phyloP scores from a whole-genome alignment of 2,888 invertebrate species.

The Caenorhabditis sp. region DNA sequence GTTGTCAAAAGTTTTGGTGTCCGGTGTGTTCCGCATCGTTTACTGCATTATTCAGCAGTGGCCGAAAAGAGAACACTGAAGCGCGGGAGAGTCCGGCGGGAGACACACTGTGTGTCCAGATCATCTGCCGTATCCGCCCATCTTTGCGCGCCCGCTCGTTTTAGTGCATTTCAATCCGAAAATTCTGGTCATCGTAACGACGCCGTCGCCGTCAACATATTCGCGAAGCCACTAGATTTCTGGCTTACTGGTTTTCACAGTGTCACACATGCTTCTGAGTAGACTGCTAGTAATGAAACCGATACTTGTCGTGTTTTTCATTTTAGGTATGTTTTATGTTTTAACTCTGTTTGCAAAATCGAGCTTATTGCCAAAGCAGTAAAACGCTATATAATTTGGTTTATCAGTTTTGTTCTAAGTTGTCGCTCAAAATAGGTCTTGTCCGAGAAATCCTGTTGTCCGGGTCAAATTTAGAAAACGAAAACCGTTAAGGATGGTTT shows the following conservation, averaged over 20 bases:
- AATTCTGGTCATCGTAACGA: conserved; percentile 24
- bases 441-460: not conserved
- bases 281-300: not conserved
- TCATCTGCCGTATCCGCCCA: conserved; percentile 59
- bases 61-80: conserved; percentile 43
- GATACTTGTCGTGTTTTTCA: not conserved
- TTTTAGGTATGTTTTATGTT: conserved; percentile 22
- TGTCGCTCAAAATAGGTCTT: no score
- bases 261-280: conserved; percentile 14
- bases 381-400: no score
- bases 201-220: conserved; percentile 10
- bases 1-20: conserved; percentile 37
- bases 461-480: conserved; percentile 12
- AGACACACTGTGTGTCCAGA: conserved; percentile 49
- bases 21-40: conserved; percentile 57
- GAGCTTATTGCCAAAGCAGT: no score
- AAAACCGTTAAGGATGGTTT: not conserved
- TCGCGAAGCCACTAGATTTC: not conserved
- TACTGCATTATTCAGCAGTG: conserved; percentile 35
- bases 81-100: conserved; percentile 21
- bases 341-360: no score
- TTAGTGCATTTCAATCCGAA: conserved; percentile 58
- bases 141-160: conserved; percentile 49
- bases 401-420: not conserved
- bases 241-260: not conserved